Conservation (phyloP, 2,888 invertebrate genomes). For the Beris morrisii region DNA sequence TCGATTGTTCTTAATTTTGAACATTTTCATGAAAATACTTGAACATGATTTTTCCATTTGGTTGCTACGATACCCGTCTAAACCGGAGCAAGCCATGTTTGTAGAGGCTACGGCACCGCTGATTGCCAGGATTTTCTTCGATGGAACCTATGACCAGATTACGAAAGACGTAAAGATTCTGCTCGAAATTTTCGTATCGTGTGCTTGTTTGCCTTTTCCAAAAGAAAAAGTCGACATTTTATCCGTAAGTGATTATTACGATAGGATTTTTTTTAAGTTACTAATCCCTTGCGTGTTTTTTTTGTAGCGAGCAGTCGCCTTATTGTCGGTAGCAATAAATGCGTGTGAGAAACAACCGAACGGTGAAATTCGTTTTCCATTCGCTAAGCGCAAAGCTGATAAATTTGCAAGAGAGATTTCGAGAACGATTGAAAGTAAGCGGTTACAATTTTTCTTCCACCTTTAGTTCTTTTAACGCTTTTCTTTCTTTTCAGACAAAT, state of each 20-base stretch:
- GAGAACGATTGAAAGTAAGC: constrained; percentile 47
- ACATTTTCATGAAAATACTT: constrained; percentile 59
- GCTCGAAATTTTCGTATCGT: constrained; percentile 46
- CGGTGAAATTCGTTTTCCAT: constrained; percentile 47
- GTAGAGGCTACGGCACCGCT: constrained; percentile 46
- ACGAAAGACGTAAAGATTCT: constrained; percentile 46
- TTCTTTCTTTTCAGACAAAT: constrained; percentile 5
- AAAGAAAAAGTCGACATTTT: constrained; percentile 44
- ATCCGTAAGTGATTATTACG: constrained; percentile 43
- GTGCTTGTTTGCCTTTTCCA: constrained; percentile 44
- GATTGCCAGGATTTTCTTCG: constrained; percentile 46
- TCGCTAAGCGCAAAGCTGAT: constrained; percentile 45
- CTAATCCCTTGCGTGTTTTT: neutral
- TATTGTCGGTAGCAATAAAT: constrained; percentile 50
- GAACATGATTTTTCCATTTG: constrained; percentile 63
- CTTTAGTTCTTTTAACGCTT: neutral
- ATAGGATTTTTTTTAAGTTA: neutral
- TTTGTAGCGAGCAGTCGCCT: constrained; percentile 46
- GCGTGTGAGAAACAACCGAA: constrained; percentile 47
- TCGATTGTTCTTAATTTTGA: constrained; percentile 59
- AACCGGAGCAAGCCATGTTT: constrained; percentile 45
- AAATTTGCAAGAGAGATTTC: constrained; percentile 47
- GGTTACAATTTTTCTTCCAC: neutral
- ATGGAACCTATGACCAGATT: constrained; percentile 42
- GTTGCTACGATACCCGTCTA: constrained; percentile 58